Evolutionary conservation across 2,888 invertebrate species (phyloP).

Genomic region (Eristalis intricaria): DNA sequence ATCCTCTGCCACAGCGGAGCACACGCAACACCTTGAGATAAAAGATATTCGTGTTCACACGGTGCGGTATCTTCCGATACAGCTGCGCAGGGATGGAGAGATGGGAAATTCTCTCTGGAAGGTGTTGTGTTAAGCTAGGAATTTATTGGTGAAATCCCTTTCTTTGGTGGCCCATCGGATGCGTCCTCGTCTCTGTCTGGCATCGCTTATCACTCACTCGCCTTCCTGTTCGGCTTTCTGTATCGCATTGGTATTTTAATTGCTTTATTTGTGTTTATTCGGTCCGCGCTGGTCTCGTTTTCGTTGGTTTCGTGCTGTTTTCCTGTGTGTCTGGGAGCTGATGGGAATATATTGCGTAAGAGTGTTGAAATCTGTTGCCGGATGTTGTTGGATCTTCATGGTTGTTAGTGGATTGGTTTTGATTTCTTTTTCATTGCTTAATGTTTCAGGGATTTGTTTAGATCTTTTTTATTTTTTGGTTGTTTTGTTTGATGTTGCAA

Average conservation of each 20-base stretch:
- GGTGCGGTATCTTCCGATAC: constrained; percentile 12
- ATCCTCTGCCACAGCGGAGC: background rate
- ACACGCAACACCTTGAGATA: constrained; percentile 14
- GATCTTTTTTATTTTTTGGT: background rate
- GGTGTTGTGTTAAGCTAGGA: constrained; percentile 31
- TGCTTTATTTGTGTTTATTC: constrained; percentile 37
- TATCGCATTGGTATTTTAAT: constrained; percentile 24
- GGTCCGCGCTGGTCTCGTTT: background rate
- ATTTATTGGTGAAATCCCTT: constrained; percentile 57
- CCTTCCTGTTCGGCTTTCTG: background rate
- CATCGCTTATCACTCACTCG: constrained; percentile 34
- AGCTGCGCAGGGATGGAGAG: background rate
- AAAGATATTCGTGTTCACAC: constrained; percentile 30
- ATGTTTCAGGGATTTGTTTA: background rate
- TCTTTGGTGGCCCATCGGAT: background rate
- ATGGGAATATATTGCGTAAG: constrained; percentile 39
- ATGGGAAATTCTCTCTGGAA: constrained; percentile 17
- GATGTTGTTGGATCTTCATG: constrained; percentile 44
- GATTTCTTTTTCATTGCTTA: constrained; percentile 34
- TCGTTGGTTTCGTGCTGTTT: constrained; percentile 1
- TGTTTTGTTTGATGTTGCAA: background rate
- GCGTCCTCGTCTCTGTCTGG: constrained; percentile 23
- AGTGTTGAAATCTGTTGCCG: constrained; percentile 52
- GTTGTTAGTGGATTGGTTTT: constrained; percentile 9
- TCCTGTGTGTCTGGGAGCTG: background rate